Evolutionary conservation across 2,888 invertebrate genomes (phyloP).

Genomic region (Tetranychus truncatus): DNA sequence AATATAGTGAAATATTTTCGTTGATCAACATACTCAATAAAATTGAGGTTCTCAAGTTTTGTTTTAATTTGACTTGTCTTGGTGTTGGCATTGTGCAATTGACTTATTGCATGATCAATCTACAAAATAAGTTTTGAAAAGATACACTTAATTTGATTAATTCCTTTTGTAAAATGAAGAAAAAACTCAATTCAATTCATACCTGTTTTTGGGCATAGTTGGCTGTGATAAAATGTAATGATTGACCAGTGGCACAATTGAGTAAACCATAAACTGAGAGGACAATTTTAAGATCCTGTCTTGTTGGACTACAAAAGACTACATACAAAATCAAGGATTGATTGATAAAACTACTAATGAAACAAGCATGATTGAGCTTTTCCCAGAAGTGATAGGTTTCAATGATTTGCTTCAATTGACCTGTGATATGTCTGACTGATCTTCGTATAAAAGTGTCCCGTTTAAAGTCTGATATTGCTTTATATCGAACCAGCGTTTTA

Average conservation of each 20-base stretch:
- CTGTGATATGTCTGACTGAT: background rate
- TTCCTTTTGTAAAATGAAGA: background rate
- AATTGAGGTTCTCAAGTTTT: background rate
- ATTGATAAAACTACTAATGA: background rate
- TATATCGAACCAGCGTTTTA: background rate
- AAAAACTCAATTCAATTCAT: background rate
- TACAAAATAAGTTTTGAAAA: background rate
- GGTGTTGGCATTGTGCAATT: background rate
- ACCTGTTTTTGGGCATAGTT: background rate
- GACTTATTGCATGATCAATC: background rate
- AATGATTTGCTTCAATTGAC: background rate
- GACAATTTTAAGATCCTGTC: constrained; percentile 1
- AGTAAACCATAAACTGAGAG: background rate
- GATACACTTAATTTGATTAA: background rate
- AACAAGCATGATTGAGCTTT: background rate
- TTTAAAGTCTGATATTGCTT: background rate
- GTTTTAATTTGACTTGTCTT: background rate
- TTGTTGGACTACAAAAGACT: background rate
- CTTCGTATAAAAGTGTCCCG: background rate
- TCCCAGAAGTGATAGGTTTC: background rate
- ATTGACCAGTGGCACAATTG: background rate
- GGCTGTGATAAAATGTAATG: background rate
- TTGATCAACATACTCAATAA: background rate
- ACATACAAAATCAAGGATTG: background rate
- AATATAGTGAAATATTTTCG: background rate